phyloP scores from a whole-genome alignment of 2,888 invertebrate species.

The Gymnosoma rotundatum region DNA sequence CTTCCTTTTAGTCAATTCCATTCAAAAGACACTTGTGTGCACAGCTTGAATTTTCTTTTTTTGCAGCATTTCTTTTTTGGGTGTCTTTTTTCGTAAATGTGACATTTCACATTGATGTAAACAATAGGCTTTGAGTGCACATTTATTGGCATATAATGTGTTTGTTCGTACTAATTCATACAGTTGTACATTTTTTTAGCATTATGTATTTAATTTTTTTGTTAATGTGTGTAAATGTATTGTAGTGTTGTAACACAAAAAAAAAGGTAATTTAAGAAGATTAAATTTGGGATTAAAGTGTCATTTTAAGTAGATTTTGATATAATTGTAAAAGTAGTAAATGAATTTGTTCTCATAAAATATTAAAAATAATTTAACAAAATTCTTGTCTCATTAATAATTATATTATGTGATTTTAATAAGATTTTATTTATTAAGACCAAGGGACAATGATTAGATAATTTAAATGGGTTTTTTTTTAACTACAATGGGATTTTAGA shows the following conservation, averaged over 20 bases:
- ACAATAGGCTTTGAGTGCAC: slow-evolving; percentile 63
- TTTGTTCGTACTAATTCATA: slow-evolving; percentile 57
- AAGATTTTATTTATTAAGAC: too few relatives aligned
- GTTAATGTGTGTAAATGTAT: background rate
- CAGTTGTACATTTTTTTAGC: slow-evolving; percentile 33
- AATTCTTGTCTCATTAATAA: background rate
- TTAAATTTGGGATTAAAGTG: slow-evolving; percentile 54
- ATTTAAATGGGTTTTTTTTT: too few relatives aligned
- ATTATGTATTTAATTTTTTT: background rate
- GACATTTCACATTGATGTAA: slow-evolving; percentile 67
- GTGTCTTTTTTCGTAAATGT: slow-evolving; percentile 39
- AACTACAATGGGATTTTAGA: too few relatives aligned
- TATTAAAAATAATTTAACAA: background rate
- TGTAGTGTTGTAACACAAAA: slow-evolving; percentile 18
- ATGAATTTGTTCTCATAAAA: background rate
- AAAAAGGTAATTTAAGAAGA: slow-evolving; percentile 44
- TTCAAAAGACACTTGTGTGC: slow-evolving; percentile 69
- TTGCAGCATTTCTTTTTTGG: slow-evolving; percentile 21
- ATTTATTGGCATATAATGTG: slow-evolving; percentile 66
- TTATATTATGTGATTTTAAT: too few relatives aligned
- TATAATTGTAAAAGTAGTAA: slow-evolving; percentile 9
- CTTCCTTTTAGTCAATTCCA: slow-evolving; percentile 16
- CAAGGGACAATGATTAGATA: too few relatives aligned
- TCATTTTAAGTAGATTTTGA: slow-evolving; percentile 50
- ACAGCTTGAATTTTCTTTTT: slow-evolving; percentile 65